Base-by-base conservation (phyloP, 2,113 vertebrate genomes). In the Nerophis ophidion region DNA sequence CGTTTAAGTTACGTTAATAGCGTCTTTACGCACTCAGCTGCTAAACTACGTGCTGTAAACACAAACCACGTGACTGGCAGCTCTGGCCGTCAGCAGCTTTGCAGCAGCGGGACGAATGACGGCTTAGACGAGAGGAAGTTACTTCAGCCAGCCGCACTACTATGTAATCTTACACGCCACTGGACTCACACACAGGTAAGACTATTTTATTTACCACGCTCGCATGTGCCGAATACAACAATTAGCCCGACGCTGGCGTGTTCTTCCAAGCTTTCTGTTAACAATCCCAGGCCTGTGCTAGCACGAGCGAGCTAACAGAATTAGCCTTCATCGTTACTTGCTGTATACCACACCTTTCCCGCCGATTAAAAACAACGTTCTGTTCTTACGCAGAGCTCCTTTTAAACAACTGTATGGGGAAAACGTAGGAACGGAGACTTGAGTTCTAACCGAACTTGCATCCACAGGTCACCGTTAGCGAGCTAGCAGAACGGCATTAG, bases 101-200 rank as follows among this genome's bases (percentile, higher is more conserved):
- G 77, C 84, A 74, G 84, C 84, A 80, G 62, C 73, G 62, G 74
- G 62, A 65, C 81, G 83, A 81, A 62, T 78, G 75, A 84, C 83
- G 84, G 80, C 76, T 19, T 68, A 80, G 70, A 15, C 75, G 72
- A 17, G 79, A 85, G 84, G 86, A 87, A 87, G 83, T 84, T 83
- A 60, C 56, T 52, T 56, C 51, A 59, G 62, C 72, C 66, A 72
- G 68, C 65, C 69, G 63, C 69, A 81, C 69, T 81, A 85, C 57
- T 61, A 88, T 87, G 86, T 83, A 77, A 82, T 61, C 76, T 48
- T 65, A 51, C 26, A 36, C 45, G 58, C 34, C 63, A 16, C 59
- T 59, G 61, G 53, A 16, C 40, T 5, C 10, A 63, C 8, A 34
- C 10, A 68, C 15, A 66, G 76, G 81, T 85, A 58, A 68, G 70